Evolutionary conservation across 2,888 invertebrate species (phyloP).

Genomic region (Torymus aiolomorphi): DNA sequence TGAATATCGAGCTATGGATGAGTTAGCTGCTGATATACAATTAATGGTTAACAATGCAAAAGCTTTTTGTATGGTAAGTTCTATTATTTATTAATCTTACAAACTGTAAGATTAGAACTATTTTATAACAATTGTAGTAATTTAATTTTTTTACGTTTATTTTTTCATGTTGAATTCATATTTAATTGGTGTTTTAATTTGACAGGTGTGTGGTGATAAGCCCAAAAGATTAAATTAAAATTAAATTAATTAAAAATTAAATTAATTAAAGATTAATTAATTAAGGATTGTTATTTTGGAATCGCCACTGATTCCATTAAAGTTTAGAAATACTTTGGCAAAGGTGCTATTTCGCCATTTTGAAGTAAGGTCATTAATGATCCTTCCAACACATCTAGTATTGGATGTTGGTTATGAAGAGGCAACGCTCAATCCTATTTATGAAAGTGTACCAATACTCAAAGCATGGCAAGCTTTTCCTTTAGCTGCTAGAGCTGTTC

Average conservation of each 20-base stretch:
- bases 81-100: no score
- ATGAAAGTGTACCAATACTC: constrained; percentile 90
- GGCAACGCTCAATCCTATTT: constrained; percentile 88
- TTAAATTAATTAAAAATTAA: no score
- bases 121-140: constrained; percentile 91
- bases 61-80: no score
- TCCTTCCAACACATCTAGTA: no score
- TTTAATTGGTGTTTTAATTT: constrained; percentile 13
- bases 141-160: constrained; percentile 27
- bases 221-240: constrained; percentile 93
- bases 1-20: constrained; percentile 95
- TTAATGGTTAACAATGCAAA: no score
- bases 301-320: no score
- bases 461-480: constrained; percentile 90
- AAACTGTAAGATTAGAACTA: no score
- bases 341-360: no score
- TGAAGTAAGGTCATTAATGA: no score
- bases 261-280: no score
- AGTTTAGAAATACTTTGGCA: no score
- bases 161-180: not conserved
- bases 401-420: constrained; percentile 93
- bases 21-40: constrained; percentile 92
- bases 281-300: no score
- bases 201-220: constrained; percentile 90
- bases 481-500: constrained; percentile 85